Evolutionary conservation across 2,888 invertebrate species (phyloP).

Genomic region (Dynastes maya): DNA sequence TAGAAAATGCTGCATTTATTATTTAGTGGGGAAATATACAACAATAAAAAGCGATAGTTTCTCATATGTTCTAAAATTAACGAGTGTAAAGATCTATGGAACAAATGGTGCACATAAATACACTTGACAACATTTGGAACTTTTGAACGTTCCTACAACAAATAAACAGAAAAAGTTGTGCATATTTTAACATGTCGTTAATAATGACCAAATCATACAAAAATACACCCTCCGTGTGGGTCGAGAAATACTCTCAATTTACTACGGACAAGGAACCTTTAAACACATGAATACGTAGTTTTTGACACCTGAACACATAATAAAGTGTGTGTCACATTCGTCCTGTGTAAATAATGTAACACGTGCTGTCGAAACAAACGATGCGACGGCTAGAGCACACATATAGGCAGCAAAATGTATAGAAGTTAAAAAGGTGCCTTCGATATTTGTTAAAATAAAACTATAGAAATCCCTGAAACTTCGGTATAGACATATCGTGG

Average conservation of each 20-base stretch:
- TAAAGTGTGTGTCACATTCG: slow-evolving; percentile 11
- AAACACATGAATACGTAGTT: slow-evolving; percentile 26
- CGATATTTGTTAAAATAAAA: slow-evolving; percentile 7
- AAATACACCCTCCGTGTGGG: slow-evolving; percentile 4
- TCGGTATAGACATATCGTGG: too few species aligned
- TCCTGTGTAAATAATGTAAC: slow-evolving; percentile 31
- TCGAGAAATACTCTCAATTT: not conserved
- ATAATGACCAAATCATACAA: slow-evolving; percentile 19
- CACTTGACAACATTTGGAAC: too few species aligned
- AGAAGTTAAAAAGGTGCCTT: not conserved
- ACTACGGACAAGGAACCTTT: not conserved
- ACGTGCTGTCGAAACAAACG: slow-evolving; percentile 6
- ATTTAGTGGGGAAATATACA: too few species aligned
- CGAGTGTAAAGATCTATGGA: too few species aligned
- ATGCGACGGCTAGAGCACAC: not conserved
- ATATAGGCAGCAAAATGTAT: not conserved
- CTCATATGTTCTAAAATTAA: too few species aligned
- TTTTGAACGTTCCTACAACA: too few species aligned
- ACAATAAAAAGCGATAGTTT: too few species aligned
- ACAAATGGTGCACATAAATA: too few species aligned
- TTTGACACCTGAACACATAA: slow-evolving; percentile 41
- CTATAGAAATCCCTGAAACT: not conserved
- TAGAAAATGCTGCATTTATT: too few species aligned
- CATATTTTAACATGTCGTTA: slow-evolving; percentile 16
- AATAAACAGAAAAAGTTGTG: not conserved